Evolutionary conservation across 1,140 invertebrate species (phyloP), one percentile per base, ranked within the genome.

Genomic region (Drosophila virilis): DNA sequence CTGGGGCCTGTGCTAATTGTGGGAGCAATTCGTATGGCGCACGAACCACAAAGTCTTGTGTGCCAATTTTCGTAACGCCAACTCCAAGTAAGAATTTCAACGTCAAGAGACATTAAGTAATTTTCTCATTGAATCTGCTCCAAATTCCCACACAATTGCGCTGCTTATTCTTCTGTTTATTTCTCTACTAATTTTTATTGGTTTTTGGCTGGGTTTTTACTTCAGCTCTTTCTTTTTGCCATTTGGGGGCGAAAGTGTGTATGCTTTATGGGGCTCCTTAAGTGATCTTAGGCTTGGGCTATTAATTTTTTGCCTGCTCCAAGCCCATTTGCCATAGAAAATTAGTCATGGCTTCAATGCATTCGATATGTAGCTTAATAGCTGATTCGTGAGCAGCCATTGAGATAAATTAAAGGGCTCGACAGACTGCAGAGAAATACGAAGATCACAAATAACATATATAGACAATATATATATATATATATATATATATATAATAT

Each of bases 41-140:
- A 38, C 48, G 6, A 61, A 74, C 55, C 55, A 69, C 55, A 74
- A 69, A 69, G 35, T 69, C 60, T 69, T 68, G 17, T 80, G 68
- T 77, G 73, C 81, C 81, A 74, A 69, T 74, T 74, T 71, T 55
- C 48, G 55, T 72, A 72, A 45, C 15, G 15, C n/a, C 35, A 40
- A 33, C 66, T 45, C 22, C 42, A 52, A 52, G 38, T 9, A 37
- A 6, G 32, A 64, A 10, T 37, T 28, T n/a, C 52, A 58, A 37
- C 70, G 37, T n/a, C 33, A 32, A 54, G 65, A n/a, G 46, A 57
- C 78, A 83, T 88, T 88, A 89, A 89, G 83, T 84, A 65, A 89
- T 89, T 88, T 88, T 88, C 84, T 58, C 84, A 83, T 77, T 89
- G 71, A 78, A 73, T 74, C 65, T 89, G 83, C 84, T 89, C 83